Percentiles rank a stretch among this genome's conserved stretches.
Conservation (phyloP, 2,888 invertebrate species). For the Uloborus plumipes region DNA sequence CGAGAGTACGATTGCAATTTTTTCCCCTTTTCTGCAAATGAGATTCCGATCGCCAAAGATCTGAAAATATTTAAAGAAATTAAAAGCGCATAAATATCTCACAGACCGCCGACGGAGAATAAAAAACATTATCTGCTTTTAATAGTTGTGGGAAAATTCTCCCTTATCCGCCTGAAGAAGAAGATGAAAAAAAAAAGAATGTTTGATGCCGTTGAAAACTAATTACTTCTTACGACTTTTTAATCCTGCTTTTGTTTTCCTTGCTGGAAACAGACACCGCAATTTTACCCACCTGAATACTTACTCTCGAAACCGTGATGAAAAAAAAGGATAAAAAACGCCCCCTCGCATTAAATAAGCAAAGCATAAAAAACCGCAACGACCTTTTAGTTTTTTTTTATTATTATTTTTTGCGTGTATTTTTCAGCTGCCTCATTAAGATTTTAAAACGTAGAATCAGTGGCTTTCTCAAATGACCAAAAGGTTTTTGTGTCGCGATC, state of each 20-base stretch:
- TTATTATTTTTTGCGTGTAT: conserved; percentile 21
- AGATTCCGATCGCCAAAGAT: no score
- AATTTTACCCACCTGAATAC: conserved; percentile 50
- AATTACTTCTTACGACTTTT: conserved; percentile 64
- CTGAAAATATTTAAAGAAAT: conserved; percentile 61
- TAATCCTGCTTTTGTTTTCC: conserved; percentile 61
- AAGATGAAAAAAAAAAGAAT: conserved; percentile 51
- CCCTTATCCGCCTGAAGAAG: conserved; percentile 29
- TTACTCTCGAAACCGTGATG: conserved; percentile 12
- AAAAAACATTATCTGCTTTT: conserved; percentile 52
- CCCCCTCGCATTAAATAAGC: conserved; percentile 42
- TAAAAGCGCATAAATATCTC: conserved; percentile 59
- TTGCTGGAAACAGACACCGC: conserved; percentile 57
- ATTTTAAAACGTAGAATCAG: conserved; percentile 61
- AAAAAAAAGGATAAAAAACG: conserved; percentile 7
- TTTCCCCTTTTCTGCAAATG: no score
- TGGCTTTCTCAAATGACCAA: conserved; percentile 59
- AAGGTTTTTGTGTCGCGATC: conserved; percentile 58
- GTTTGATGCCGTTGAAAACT: conserved; percentile 62
- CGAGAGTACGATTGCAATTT: no score
- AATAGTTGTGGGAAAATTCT: conserved; percentile 62
- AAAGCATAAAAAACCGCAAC: conserved; percentile 59
- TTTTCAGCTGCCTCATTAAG: conserved; percentile 52
- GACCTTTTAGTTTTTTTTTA: conserved; percentile 61
- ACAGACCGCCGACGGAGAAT: conserved; percentile 1